phyloP scores from a whole-genome alignment of 2,113 vertebrate species.

The Tylochromis polylepis region DNA sequence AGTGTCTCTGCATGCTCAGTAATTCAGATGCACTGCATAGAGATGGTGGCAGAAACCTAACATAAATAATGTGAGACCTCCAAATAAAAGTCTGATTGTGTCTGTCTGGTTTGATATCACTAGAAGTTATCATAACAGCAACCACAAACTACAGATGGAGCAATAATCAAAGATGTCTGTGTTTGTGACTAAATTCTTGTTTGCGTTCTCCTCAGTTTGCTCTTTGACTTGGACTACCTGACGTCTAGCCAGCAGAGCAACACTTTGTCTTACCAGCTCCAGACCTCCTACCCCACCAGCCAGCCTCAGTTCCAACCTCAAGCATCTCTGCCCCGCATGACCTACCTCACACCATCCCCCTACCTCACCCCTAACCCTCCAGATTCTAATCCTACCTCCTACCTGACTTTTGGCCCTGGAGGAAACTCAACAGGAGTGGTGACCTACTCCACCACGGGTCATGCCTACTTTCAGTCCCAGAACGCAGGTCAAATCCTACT shows the following conservation, averaged over 20 bases:
- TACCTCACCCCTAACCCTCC: slow-evolving; percentile 68
- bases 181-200: neutral
- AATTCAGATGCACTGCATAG: neutral
- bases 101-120: neutral
- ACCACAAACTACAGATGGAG: neutral
- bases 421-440: slow-evolving; percentile 53
- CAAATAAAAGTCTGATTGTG: neutral
- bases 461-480: slow-evolving; percentile 68
- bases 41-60: neutral
- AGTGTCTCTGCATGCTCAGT: neutral
- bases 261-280: slow-evolving; percentile 58
- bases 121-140: neutral
- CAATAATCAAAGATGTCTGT: neutral
- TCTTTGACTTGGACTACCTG: slow-evolving; percentile 73
- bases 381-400: slow-evolving; percentile 62
- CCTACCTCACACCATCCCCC: slow-evolving; percentile 70
- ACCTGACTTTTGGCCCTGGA: slow-evolving; percentile 65
- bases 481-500: slow-evolving; percentile 66
- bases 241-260: slow-evolving; percentile 64
- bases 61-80: neutral
- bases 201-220: slow-evolving; percentile 45
- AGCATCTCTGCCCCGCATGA: slow-evolving; percentile 62
- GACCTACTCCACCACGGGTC: slow-evolving; percentile 61
- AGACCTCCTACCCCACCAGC: slow-evolving; percentile 41
- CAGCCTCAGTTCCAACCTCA: slow-evolving; percentile 57